Evolutionary conservation across 2,113 vertebrate genomes (phyloP), one percentile per base, ranked within the genome.

Genomic region (Ia io): DNA sequence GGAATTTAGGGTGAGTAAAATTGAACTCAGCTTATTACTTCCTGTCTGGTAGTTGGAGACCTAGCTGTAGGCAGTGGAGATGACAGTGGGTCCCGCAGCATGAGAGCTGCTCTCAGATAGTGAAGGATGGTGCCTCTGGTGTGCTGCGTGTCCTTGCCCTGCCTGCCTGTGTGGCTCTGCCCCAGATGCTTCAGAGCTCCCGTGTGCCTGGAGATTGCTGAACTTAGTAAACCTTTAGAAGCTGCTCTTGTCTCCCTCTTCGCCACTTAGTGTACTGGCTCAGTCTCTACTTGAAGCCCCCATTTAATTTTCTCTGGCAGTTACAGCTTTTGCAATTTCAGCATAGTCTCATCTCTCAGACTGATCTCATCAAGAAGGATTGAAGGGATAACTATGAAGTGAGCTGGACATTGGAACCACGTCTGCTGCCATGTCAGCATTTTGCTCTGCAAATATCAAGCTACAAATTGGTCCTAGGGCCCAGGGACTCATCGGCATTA

Each of bases 241-340:
- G 47, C 87, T 69, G 35, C 80, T 84, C 63, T 88, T 53, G 47
- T 91, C 73, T 92, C 73, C 53, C 86, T 94, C 67, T 86, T 91
- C 61, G 86, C 83, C 59, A 30, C 84, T 96, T 95, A 65, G 89
- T 93, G 74, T 79, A 47, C 83, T 95, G 91, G 83, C 92, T 93
- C 56, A 71, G 90, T 80, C 90, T n/a, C 87, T 93, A 73, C 92
- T 95, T 84, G 90, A 94, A 95, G 47, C 76, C 89, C 70, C 93
- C 82, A 30, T 89, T 94, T 97, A 80, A 91, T 97, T 96, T 96
- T 90, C 93, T 92, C 87, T 76, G 91, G 83, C 91, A 89, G 95
- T 91, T 84, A 70, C 1, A 80, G 87, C 92, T 97, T 90, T 84
- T 90, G 79, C 90, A 91, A 51, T 91, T 97, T 93, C 88, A 91